phyloP scores from a whole-genome alignment of 2,888 invertebrate genomes.

The Drosophila kuntzei region DNA sequence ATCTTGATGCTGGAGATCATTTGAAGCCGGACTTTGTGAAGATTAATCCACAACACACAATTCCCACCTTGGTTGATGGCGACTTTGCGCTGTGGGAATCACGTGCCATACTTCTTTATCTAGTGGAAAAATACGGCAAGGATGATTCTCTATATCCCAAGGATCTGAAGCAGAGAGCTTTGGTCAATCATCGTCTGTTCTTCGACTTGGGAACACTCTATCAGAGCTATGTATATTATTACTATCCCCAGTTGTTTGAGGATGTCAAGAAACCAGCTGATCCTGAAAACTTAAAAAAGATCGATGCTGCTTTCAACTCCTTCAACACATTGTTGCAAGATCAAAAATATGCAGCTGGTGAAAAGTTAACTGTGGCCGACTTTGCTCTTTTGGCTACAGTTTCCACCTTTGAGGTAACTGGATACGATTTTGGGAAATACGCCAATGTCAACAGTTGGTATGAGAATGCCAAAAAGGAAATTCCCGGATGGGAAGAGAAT shows the following conservation, averaged over 20 bases:
- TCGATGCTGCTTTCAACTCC: constrained; percentile 89
- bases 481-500: constrained; percentile 88
- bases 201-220: constrained; percentile 93
- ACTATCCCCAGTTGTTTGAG: constrained; percentile 88
- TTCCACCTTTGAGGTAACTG: constrained; percentile 89
- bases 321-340: constrained; percentile 90
- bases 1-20: constrained; percentile 88
- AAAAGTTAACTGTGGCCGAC: constrained; percentile 91
- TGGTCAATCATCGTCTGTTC: constrained; percentile 91
- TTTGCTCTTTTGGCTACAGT: constrained; percentile 89
- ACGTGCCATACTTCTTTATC: constrained; percentile 91
- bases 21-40: constrained; percentile 89
- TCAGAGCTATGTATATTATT: constrained; percentile 89
- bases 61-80: constrained; percentile 93
- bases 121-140: constrained; percentile 92
- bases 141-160: constrained; percentile 91
- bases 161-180: constrained; percentile 90
- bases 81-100: constrained; percentile 93
- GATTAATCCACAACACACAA: constrained; percentile 93
- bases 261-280: constrained; percentile 87
- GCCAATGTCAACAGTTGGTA: constrained; percentile 89
- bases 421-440: constrained; percentile 89
- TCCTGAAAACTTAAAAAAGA: constrained; percentile 88
- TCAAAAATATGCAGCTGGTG: constrained; percentile 90
- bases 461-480: constrained; percentile 86